These are phyloP conservation scores for Oscheius onirici DNA, from an alignment of 2,888 invertebrate genomes.

Conservation along the genomic window DNA sequence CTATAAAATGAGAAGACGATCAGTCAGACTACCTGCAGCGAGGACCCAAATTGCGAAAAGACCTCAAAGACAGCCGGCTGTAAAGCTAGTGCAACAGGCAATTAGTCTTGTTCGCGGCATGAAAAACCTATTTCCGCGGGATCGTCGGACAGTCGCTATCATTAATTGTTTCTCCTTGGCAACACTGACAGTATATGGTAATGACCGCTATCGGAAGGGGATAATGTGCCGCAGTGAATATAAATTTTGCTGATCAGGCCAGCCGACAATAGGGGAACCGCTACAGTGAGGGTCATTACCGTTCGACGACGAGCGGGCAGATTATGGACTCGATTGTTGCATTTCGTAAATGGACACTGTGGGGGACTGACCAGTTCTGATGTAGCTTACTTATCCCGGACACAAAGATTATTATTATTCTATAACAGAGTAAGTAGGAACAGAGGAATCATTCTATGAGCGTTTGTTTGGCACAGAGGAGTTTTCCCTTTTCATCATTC, in stretches of 20 bases:
- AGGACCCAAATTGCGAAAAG: conserved; percentile 10
- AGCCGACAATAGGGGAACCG: conserved; percentile 1
- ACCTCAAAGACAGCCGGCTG: conserved; percentile 28
- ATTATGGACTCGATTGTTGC: too few species aligned
- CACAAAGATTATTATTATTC: too few species aligned
- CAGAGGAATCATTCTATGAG: too few species aligned
- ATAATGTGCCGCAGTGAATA: conserved; percentile 29
- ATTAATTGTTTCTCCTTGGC: not conserved
- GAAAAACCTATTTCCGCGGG: conserved; percentile 21
- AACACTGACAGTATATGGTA: conserved; percentile 24
- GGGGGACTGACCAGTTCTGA: too few species aligned
- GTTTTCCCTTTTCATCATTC: too few species aligned
- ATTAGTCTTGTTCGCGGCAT: conserved; percentile 19
- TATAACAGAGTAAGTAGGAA: too few species aligned
- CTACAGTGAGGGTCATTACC: conserved; percentile 2
- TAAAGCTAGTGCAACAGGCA: conserved; percentile 11
- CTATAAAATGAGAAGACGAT: not conserved
- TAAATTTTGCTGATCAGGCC: conserved; percentile 21
- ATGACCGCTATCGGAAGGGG: conserved; percentile 20
- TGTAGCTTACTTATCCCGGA: too few species aligned
- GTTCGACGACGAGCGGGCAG: not conserved
- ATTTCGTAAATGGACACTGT: too few species aligned
- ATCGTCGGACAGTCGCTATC: not conserved
- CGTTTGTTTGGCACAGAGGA: too few species aligned
- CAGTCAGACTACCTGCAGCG: not conserved